A percentile compares a stretch with the other conserved stretches of the same genome.
Conservation (phyloP, 2,888 invertebrate species). For the Scaptomyza reducta region DNA sequence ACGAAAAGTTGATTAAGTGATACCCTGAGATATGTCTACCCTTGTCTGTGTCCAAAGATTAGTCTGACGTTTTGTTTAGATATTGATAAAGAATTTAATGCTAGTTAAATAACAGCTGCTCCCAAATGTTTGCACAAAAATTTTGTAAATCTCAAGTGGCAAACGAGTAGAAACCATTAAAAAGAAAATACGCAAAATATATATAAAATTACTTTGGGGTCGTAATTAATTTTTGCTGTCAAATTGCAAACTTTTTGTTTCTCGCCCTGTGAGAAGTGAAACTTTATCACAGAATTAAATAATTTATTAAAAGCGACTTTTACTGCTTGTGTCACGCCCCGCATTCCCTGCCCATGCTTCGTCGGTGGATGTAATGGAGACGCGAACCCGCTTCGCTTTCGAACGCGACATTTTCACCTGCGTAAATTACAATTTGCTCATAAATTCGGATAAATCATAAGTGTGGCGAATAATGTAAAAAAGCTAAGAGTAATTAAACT, state of each 20-base stretch:
- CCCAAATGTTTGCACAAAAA: neutral
- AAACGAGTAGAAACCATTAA: neutral
- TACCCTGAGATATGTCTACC: slow-evolving; percentile 55
- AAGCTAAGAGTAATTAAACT: slow-evolving; percentile 65
- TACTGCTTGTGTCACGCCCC: slow-evolving; percentile 22
- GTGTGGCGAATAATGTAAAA: slow-evolving; percentile 53
- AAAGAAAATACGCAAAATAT: neutral
- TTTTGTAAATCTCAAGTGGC: neutral
- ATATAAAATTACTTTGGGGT: slow-evolving; percentile 12
- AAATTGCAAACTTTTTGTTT: slow-evolving; percentile 40
- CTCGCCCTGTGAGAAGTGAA: slow-evolving; percentile 48
- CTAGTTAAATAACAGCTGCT: slow-evolving; percentile 4
- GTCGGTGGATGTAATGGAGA: slow-evolving; percentile 28
- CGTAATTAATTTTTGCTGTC: slow-evolving; percentile 67
- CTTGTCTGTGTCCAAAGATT: slow-evolving; percentile 55
- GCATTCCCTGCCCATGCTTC: neutral
- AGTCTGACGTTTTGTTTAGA: slow-evolving; percentile 32
- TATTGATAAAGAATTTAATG: slow-evolving; percentile 15
- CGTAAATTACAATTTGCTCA: slow-evolving; percentile 64
- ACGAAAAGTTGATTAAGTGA: slow-evolving; percentile 51
- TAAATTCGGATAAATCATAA: slow-evolving; percentile 69
- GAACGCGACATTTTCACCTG: slow-evolving; percentile 46
- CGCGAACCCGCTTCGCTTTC: too few relatives aligned
- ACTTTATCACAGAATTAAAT: slow-evolving; percentile 75
- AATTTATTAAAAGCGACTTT: slow-evolving; percentile 57